A percentile compares a stretch with the other conserved stretches of the same genome.
Evolutionary conservation across 2,888 invertebrate genomes (phyloP).

Genomic region (Venusia cambrica): DNA sequence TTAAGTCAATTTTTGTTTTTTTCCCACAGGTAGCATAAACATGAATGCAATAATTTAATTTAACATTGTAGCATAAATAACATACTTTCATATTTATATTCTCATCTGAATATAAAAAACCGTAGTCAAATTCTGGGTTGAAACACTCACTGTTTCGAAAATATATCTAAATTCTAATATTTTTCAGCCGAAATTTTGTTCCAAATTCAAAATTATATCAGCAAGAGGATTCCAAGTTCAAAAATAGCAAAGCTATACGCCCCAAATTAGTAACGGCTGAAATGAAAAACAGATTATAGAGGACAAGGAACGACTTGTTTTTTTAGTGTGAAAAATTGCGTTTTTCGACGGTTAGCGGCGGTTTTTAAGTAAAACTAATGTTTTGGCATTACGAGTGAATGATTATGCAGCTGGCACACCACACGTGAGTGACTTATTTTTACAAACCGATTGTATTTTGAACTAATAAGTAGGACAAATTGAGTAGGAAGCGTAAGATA

Average conservation of each 20-base stretch:
- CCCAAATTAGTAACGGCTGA: constrained; percentile 27
- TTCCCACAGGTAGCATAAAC: no score
- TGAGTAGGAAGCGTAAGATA: constrained; percentile 28
- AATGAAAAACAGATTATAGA: constrained; percentile 53
- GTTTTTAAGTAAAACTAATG: constrained; percentile 71
- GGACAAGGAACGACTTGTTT: constrained; percentile 66
- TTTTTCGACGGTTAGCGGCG: constrained; percentile 69
- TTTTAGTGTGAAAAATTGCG: constrained; percentile 75
- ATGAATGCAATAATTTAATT: no score
- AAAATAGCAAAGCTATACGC: constrained; percentile 51
- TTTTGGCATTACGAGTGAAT: constrained; percentile 65
- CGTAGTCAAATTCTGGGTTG: no score
- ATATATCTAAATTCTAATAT: no score
- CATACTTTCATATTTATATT: no score
- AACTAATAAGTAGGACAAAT: constrained; percentile 48
- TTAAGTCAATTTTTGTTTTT: no score
- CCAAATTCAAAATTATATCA: no score
- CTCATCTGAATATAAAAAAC: no score
- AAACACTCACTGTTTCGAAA: no score
- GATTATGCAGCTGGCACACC: constrained; percentile 61
- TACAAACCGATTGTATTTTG: constrained; percentile 35
- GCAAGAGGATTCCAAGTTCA: constrained; percentile 30
- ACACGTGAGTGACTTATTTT: constrained; percentile 52
- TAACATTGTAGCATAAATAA: no score
- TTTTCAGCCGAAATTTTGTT: no score